Conservation (phyloP, 2,797 vertebrate species). For the Aplochiton taeniatus region DNA sequence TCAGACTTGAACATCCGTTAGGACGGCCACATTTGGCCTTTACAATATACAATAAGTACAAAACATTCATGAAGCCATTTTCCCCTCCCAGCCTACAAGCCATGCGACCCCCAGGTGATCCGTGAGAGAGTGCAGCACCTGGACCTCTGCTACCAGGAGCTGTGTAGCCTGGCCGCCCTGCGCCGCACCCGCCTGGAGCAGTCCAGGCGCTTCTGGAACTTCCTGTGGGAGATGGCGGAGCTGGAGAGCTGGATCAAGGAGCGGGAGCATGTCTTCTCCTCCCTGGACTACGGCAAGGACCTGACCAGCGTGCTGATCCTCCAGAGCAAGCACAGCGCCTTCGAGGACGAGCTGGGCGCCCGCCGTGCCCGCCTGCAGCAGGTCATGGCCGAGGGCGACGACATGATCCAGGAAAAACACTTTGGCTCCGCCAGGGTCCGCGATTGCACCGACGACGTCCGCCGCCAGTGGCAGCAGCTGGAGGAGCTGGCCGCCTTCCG, state of each 20-base stretch:
- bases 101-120: constrained; percentile 95
- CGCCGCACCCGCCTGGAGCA: constrained; percentile 85
- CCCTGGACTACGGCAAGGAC: constrained; percentile 93
- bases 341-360: constrained; percentile 90
- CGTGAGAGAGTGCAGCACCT: constrained; percentile 87
- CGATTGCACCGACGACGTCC: constrained; percentile 76
- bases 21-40: no score
- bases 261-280: constrained; percentile 93
- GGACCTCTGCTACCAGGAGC: constrained; percentile 85
- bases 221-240: constrained; percentile 93
- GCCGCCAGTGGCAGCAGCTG: constrained; percentile 85
- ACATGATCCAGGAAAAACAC: constrained; percentile 81
- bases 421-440: constrained; percentile 78
- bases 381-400: constrained; percentile 78
- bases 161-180: constrained; percentile 81
- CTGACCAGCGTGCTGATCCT: constrained; percentile 88
- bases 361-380: constrained; percentile 78
- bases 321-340: constrained; percentile 90
- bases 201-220: constrained; percentile 90
- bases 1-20: no score
- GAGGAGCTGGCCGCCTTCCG: constrained; percentile 91
- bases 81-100: constrained; percentile 84
- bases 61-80: not conserved
- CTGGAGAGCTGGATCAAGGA: constrained; percentile 95
- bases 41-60: not conserved